A percentile compares a stretch with the other conserved stretches of the same genome.
phyloP scores from a whole-genome alignment of 1,140 invertebrate species.

The Dinothrombium tinctorium region DNA sequence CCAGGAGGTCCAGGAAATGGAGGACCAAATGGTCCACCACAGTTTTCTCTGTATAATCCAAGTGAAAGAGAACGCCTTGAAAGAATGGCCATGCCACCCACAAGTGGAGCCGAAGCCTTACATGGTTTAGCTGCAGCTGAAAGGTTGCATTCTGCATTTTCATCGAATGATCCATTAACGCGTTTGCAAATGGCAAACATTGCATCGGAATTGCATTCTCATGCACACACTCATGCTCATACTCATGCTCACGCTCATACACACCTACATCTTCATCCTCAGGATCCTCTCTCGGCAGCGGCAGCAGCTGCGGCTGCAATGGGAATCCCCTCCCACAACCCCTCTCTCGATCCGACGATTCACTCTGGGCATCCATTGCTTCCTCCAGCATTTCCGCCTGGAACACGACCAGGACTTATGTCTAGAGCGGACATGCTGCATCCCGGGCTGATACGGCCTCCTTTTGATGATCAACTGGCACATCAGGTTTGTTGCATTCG shows the following conservation, averaged over 20 bases:
- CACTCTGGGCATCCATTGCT: conserved; percentile 17
- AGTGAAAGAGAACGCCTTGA: conserved; percentile 13
- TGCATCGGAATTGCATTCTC: conserved; percentile 44
- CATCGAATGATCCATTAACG: conserved; percentile 40
- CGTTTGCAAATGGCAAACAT: conserved; percentile 60
- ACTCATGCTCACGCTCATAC: conserved; percentile 45
- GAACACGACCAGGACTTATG: conserved; percentile 11
- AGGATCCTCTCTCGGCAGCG: conserved; percentile 27
- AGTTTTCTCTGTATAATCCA: conserved; percentile 10
- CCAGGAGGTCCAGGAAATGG: conserved; percentile 7
- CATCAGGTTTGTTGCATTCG: too few species aligned
- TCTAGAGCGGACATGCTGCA: conserved; percentile 17
- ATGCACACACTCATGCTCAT: conserved; percentile 56
- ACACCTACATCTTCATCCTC: conserved; percentile 59
- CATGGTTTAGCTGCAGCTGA: conserved; percentile 8
- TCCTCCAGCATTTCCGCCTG: conserved; percentile 15
- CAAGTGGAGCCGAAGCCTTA: conserved; percentile 16
- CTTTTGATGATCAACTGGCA: conserved; percentile 55
- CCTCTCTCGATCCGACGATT: conserved; percentile 15
- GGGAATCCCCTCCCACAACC: conserved; percentile 21
- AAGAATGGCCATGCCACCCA: conserved; percentile 18
- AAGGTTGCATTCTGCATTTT: conserved; percentile 34
- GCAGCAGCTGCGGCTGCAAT: conserved; percentile 32
- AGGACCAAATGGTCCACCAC: conserved; percentile 13
- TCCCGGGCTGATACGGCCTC: conserved; percentile 45